Evolutionary conservation across 2,888 invertebrate genomes (phyloP), one percentile per base, ranked within the genome.

Genomic region (Leucoptera coffeella): DNA sequence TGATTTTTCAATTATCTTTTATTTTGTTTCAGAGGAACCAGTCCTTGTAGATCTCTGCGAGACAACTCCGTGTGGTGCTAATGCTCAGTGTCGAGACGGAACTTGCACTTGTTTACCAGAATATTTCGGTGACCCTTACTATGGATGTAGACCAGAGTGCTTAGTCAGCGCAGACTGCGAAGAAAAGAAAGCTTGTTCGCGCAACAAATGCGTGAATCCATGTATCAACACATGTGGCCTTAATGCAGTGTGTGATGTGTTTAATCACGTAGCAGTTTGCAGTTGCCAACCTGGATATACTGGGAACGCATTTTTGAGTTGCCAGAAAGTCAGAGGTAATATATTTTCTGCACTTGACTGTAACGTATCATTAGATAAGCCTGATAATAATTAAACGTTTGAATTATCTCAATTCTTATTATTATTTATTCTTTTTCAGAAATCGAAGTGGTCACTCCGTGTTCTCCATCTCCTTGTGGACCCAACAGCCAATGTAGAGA

Each of bases 141-240:
- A 72, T 35, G 82, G 81, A 14, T 89, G 88, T 46, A 73, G 85
- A 37, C 88, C 88, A n/a, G 86, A 88, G 57, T 88, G 88, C 50
- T 73, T 86, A 15, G 53, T 82, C 15, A 86, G 80, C 40, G 65
- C 67, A 9, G 88, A 88, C 40, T 89, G 88, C 46, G 54, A 79
- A 5, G 71, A 77, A 36, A 71, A 80, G 41, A 77, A 74, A 45
- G 81, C 85, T 19, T 88, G 87, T 41, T 57, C 80, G 3, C 72
- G 73, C 48, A 82, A 78, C 42, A 85, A 85, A 58, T 90, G 89
- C 43, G 46, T 71, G 23, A 81, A 89, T 53, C 87, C 89, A 15
- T 89, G 90, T 42, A 61, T 77, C 7, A 81, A 80, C 38, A 82
- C 82, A 14, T 90, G 90, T 46, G 89, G 86, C 2, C 57, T 60